These are phyloP conservation scores for Ornithorhynchus anatinus DNA, from an alignment of 2,113 vertebrate species.

Conservation along the genomic window DNA sequence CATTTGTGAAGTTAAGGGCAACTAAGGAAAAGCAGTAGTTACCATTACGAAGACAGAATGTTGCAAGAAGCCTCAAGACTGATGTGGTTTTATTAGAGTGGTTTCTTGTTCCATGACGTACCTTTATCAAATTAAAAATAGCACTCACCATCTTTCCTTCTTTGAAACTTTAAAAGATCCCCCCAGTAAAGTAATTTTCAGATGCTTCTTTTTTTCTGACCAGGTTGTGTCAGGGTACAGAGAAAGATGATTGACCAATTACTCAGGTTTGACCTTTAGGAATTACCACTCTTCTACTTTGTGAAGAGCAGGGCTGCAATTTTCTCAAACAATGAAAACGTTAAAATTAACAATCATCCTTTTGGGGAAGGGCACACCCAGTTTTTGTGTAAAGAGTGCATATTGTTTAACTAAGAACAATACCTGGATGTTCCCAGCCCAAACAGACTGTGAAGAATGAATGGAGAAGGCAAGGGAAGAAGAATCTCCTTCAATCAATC, in stretches of 20 bases:
- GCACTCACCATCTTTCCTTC: neutral
- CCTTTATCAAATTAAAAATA: neutral
- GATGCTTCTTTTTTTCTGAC: neutral
- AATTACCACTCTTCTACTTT: neutral
- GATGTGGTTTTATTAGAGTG: neutral
- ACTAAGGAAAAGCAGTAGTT: neutral
- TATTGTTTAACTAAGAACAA: neutral
- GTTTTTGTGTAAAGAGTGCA: neutral
- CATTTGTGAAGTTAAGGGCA: neutral
- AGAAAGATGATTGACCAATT: neutral
- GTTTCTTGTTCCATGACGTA: neutral
- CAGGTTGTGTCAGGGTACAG: neutral
- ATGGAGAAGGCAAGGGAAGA: too few species aligned
- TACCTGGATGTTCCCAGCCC: constrained; percentile 19
- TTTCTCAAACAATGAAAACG: neutral
- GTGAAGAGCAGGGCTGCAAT: neutral
- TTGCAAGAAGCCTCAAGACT: neutral
- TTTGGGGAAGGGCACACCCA: neutral
- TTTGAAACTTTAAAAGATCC: neutral
- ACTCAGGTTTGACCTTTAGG: neutral
- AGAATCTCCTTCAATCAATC: too few species aligned
- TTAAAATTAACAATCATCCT: neutral
- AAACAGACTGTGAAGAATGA: constrained; percentile 12
- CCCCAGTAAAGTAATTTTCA: neutral
- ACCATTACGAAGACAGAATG: neutral